A percentile compares a stretch with the other conserved stretches of the same genome.
Evolutionary conservation across 1,140 invertebrate species (phyloP).

Genomic region (Archegozetes longisetosus): DNA sequence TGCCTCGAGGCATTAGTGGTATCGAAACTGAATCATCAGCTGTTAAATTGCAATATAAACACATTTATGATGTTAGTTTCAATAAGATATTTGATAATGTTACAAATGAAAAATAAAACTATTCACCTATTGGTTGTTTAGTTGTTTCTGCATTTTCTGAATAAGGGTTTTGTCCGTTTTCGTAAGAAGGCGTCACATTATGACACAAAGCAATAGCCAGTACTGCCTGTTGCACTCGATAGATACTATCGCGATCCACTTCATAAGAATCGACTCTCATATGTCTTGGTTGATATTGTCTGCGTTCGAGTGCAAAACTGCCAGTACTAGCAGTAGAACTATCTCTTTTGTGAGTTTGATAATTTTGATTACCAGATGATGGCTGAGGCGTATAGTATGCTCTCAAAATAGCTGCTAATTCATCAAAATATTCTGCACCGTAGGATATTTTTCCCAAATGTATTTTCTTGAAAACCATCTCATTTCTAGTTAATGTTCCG

Average conservation of each 20-base stretch:
- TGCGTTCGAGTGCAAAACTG: slow-evolving; percentile 17
- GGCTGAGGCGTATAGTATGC: slow-evolving; percentile 22
- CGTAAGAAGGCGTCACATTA: slow-evolving; percentile 95
- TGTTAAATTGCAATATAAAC: not conserved
- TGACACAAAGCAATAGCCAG: slow-evolving; percentile 91
- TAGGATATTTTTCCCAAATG: slow-evolving; percentile 79
- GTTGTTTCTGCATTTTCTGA: not conserved
- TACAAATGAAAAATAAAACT: not conserved
- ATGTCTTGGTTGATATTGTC: slow-evolving; percentile 7
- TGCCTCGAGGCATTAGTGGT: slow-evolving; percentile 14
- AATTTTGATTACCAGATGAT: not conserved
- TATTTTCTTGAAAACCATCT: slow-evolving; percentile 92
- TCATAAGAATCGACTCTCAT: slow-evolving; percentile 20
- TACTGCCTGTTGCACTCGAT: slow-evolving; percentile 68
- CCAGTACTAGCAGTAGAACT: slow-evolving; percentile 17
- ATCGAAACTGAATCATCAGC: slow-evolving; percentile 13
- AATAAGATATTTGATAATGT: not conserved
- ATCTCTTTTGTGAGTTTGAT: slow-evolving; percentile 17
- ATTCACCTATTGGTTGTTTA: not conserved
- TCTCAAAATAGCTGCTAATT: slow-evolving; percentile 31
- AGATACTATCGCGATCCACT: slow-evolving; percentile 18
- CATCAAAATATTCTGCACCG: slow-evolving; percentile 69
- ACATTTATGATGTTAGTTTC: not conserved
- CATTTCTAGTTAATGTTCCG: slow-evolving; percentile 95
- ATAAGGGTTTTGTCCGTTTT: slow-evolving; percentile 30